Conservation (phyloP, 2,113 vertebrate genomes). For the Haemorhous mexicanus region DNA sequence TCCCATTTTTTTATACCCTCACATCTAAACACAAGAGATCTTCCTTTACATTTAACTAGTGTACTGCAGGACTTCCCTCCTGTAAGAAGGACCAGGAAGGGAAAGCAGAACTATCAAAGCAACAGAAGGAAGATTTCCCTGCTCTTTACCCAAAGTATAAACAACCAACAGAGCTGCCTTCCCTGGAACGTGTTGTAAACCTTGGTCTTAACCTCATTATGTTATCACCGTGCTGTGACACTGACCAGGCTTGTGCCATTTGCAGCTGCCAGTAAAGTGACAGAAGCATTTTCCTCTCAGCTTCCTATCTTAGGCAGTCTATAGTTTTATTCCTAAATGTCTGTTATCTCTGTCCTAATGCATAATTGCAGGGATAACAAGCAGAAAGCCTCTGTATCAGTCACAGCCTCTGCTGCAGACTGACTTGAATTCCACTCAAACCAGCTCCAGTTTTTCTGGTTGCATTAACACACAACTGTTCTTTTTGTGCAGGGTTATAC, state of each 20-base stretch:
- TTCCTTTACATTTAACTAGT: not conserved
- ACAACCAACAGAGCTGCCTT: not conserved
- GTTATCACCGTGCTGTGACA: constrained; percentile 22
- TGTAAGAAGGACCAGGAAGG: not conserved
- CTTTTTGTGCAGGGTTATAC: not conserved
- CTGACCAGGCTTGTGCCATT: constrained; percentile 32
- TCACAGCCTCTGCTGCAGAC: not conserved
- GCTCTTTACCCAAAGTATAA: not conserved
- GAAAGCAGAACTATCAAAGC: not conserved
- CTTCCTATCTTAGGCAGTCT: constrained; percentile 10
- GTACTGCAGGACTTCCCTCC: not conserved
- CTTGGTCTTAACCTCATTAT: constrained; percentile 10
- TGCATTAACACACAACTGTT: not conserved
- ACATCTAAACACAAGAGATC: not conserved
- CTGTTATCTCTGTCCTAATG: constrained; percentile 11
- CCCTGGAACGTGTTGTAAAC: not conserved
- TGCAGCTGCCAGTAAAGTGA: constrained; percentile 11
- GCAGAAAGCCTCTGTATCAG: not conserved
- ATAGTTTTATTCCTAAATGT: constrained; percentile 27
- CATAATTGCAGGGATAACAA: constrained; percentile 25
- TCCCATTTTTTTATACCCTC: not conserved
- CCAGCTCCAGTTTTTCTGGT: not conserved
- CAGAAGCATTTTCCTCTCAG: constrained; percentile 33
- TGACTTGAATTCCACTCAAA: constrained; percentile 2
- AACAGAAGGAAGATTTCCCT: not conserved